Evolutionary conservation across 2,888 invertebrate species (phyloP).

Genomic region (Apoda limacodes): DNA sequence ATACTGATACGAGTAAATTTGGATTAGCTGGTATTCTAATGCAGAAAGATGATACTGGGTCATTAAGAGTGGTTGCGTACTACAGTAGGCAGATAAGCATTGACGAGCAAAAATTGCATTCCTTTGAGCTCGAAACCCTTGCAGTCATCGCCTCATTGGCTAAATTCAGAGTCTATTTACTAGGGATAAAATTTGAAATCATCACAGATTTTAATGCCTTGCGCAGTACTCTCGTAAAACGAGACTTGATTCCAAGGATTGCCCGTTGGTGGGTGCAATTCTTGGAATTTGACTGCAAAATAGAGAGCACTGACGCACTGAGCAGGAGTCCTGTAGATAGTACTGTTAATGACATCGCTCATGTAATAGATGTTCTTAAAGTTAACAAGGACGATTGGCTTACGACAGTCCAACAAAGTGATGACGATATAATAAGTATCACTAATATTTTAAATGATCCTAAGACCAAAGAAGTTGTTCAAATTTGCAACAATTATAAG

Average conservation of each 20-base stretch:
- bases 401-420: too few relatives aligned
- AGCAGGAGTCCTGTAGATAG: too few relatives aligned
- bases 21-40: constrained; percentile 27
- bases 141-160: constrained; percentile 13
- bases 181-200: constrained; percentile 17
- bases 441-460: constrained; percentile 11
- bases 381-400: too few relatives aligned
- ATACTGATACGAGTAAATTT: constrained; percentile 26
- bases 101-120: constrained; percentile 17
- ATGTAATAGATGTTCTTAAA: too few relatives aligned
- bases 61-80: constrained; percentile 19
- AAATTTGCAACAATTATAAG: constrained; percentile 17
- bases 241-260: constrained; percentile 15
- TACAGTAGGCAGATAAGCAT: constrained; percentile 20
- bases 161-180: constrained; percentile 17
- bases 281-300: constrained; percentile 12
- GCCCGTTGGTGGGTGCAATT: constrained; percentile 17
- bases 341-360: too few relatives aligned
- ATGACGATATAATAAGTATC: constrained; percentile 15
- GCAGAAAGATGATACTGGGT: constrained; percentile 17
- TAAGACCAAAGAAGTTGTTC: constrained; percentile 5
- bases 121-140: constrained; percentile 20
- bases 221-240: constrained; percentile 15
- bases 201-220: constrained; percentile 19
- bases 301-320: too few relatives aligned